These are phyloP conservation scores for Meloidogyne hapla DNA, from an alignment of 1,140 invertebrate genomes.

Conservation along the genomic window DNA sequence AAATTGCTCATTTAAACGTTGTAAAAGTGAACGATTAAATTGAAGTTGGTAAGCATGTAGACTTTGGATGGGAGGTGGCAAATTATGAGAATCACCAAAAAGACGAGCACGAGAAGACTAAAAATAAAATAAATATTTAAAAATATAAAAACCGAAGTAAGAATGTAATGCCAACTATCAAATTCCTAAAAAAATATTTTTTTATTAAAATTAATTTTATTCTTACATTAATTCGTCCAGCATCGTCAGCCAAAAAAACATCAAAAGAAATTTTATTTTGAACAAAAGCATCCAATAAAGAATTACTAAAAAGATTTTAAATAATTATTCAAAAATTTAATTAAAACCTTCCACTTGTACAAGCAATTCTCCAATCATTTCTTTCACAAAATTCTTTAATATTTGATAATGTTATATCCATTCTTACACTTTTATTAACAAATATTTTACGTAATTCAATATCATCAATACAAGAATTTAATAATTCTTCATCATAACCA, in stretches of 20 bases:
- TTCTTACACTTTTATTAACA: not conserved
- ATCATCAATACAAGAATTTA: not conserved
- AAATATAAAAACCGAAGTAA: slow-evolving; percentile 1
- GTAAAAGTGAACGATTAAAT: slow-evolving; percentile 11
- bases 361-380: slow-evolving; percentile 1
- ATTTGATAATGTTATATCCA: slow-evolving; percentile 2
- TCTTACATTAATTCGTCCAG: not conserved
- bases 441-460: not conserved
- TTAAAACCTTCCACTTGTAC: not conserved
- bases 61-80: not conserved
- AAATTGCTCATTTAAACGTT: slow-evolving; percentile 5
- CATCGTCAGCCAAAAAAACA: not conserved
- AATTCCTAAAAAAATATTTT: not conserved
- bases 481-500: not conserved
- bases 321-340: not conserved
- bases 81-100: slow-evolving; percentile 7
- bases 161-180: not conserved
- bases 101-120: slow-evolving; percentile 1
- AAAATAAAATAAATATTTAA: not conserved
- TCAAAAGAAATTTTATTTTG: not conserved
- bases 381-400: not conserved
- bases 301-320: not conserved
- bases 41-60: not conserved
- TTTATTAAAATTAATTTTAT: not conserved
- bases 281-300: not conserved